A percentile compares a stretch with the other conserved stretches of the same genome.
Evolutionary conservation across 2,113 vertebrate species (phyloP).

Genomic region (Ginglymostoma cirratum): DNA sequence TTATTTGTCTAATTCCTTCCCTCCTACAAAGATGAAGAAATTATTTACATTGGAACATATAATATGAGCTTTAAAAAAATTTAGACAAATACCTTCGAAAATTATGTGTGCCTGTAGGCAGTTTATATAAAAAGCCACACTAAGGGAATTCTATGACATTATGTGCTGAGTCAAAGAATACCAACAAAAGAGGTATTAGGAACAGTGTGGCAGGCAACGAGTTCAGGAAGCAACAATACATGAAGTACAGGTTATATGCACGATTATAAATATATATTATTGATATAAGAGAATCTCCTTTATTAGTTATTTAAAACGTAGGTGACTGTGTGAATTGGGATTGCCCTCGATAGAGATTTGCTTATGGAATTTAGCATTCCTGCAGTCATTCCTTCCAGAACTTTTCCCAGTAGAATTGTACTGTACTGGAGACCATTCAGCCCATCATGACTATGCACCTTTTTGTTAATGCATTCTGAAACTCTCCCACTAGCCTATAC

Average conservation of each 20-base stretch:
- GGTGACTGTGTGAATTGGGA: not conserved
- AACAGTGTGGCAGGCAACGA: not conserved
- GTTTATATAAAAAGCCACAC: not conserved
- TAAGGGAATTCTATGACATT: not conserved
- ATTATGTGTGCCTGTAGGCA: not conserved
- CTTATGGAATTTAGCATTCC: not conserved
- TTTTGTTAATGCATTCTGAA: not conserved
- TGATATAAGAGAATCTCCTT: not conserved
- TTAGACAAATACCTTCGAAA: not conserved
- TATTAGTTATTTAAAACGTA: constrained; percentile 18
- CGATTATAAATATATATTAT: not conserved
- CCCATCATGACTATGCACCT: not conserved
- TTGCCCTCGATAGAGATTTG: not conserved
- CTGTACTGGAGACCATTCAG: not conserved
- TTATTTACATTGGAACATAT: not conserved
- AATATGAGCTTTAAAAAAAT: not conserved
- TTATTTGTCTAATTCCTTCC: not conserved
- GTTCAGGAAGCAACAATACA: not conserved
- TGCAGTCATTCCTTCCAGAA: not conserved
- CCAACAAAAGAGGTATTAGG: not conserved
- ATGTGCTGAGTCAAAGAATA: not conserved
- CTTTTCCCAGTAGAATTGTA: not conserved
- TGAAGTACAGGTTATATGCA: not conserved
- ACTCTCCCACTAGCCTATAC: not conserved
- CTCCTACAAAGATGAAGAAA: not conserved